A percentile compares a stretch with the other conserved stretches of the same genome.
Conservation (phyloP, 2,113 vertebrate genomes). For the Hystrix brachyura region DNA sequence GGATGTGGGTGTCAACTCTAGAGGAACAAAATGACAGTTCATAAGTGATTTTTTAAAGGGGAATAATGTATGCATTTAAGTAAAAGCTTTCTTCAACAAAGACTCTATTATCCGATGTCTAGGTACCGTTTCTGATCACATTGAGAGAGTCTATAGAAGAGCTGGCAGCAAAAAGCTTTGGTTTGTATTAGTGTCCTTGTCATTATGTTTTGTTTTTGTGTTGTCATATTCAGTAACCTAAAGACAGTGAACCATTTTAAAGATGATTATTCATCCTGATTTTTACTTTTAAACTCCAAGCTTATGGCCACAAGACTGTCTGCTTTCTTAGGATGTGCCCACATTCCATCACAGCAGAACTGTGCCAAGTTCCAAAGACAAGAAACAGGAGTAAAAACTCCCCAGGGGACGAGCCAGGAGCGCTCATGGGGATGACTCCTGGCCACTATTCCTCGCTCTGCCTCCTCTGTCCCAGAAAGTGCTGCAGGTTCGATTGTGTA, state of each 20-base stretch:
- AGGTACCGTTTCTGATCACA: slow-evolving; percentile 93
- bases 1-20: neutral
- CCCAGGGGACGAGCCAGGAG: neutral
- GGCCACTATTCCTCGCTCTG: neutral
- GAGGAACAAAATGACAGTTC: neutral
- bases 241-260: slow-evolving; percentile 21
- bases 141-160: slow-evolving; percentile 97
- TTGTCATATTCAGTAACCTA: neutral
- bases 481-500: neutral
- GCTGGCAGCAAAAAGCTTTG: slow-evolving; percentile 98
- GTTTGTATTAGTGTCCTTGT: slow-evolving; percentile 90
- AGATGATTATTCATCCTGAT: neutral
- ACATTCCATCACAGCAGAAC: neutral
- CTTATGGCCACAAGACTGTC: neutral
- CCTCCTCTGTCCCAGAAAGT: neutral
- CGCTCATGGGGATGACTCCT: neutral
- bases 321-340: slow-evolving; percentile 28
- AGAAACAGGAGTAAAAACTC: neutral
- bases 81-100: slow-evolving; percentile 61
- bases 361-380: neutral
- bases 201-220: slow-evolving; percentile 19
- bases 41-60: slow-evolving; percentile 23
- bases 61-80: slow-evolving; percentile 31
- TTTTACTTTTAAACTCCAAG: neutral
- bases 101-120: slow-evolving; percentile 74